These are phyloP conservation scores for Entomobrya proxima DNA, from an alignment of 2,888 invertebrate species.

Conservation along the genomic window DNA sequence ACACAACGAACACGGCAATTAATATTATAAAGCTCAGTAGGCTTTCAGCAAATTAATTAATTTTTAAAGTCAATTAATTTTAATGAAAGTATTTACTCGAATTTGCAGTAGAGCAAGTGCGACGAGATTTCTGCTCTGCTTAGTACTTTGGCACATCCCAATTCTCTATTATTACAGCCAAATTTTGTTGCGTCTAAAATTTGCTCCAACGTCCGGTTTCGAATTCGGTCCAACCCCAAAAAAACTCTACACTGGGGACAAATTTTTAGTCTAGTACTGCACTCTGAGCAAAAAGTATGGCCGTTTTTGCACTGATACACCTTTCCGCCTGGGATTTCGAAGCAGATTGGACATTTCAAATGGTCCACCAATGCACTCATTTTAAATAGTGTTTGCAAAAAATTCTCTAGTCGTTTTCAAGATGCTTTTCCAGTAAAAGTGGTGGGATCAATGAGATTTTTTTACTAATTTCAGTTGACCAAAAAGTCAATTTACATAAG, in stretches of 20 bases:
- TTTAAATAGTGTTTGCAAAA: too few species aligned
- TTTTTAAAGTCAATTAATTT: too few species aligned
- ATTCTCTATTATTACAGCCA: background rate
- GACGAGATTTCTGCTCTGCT: background rate
- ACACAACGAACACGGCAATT: too few species aligned
- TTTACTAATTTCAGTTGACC: too few species aligned
- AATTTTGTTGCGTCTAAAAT: constrained; percentile 24
- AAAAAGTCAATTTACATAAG: too few species aligned
- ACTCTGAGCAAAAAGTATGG: constrained; percentile 25
- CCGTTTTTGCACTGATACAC: constrained; percentile 48
- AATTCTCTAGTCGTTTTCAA: too few species aligned
- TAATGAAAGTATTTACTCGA: constrained; percentile 46
- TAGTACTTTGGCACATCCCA: constrained; percentile 19
- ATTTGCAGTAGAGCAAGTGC: constrained; percentile 31
- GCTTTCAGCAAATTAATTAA: too few species aligned
- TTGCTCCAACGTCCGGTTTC: constrained; percentile 39
- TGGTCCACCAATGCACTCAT: constrained; percentile 21
- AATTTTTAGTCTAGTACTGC: background rate
- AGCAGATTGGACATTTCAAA: constrained; percentile 35
- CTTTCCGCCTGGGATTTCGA: constrained; percentile 22
- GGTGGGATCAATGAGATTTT: too few species aligned
- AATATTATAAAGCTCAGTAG: too few species aligned
- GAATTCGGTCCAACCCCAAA: background rate
- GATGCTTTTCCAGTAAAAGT: too few species aligned
- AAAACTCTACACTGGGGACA: constrained; percentile 42